Base-by-base conservation (phyloP, 2,113 vertebrate species). In the Carassius gibelio region DNA sequence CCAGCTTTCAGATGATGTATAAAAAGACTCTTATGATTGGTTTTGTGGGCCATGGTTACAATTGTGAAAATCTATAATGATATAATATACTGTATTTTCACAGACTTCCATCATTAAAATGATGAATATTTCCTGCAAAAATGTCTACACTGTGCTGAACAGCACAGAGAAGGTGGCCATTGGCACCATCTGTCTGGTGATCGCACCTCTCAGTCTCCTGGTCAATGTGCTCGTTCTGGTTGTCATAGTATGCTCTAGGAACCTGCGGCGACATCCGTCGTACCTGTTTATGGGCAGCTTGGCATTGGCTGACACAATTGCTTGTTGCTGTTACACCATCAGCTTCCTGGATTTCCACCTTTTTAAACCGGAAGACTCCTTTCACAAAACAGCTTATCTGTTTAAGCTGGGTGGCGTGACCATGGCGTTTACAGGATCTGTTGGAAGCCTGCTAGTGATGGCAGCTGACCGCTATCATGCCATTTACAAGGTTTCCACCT, bases 391-490 rank as follows among this genome's bases (percentile, higher is more conserved):
- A 72, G 55, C 86, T 4, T 98, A 96, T 90, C 94, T 99, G 85
- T 94, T 98, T 85, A 97, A 98, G 91, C 92, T 99, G 1, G 95
- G 96, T 17, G 97, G 97, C 0, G 97, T 99, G 88, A 97, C 93
- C 82, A 89, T 96, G 4, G 93, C 95, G 71, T 99, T 98, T 89
- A 97, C 95, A 0, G 95, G 94, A 72, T 99, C 97, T 0, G 94
- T 98, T 82, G 96, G 97, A 77, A 98, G 97, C 89, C 92, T 99
- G 85, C 93, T 99, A 88, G 92, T 99, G 84, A 98, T 96, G 0
- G 96, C 98, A 6, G 77, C 97, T 52, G 98, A 99, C 90, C 95
- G 97, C 7, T 98, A 97, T 91, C 88, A 97, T 85, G 98, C 96
- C 90, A 96, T 99, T 89, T 87, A 94, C 81, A 91, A 92, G 9